Conservation (phyloP, 2,797 vertebrate genomes). For the Poecilia gillii region DNA sequence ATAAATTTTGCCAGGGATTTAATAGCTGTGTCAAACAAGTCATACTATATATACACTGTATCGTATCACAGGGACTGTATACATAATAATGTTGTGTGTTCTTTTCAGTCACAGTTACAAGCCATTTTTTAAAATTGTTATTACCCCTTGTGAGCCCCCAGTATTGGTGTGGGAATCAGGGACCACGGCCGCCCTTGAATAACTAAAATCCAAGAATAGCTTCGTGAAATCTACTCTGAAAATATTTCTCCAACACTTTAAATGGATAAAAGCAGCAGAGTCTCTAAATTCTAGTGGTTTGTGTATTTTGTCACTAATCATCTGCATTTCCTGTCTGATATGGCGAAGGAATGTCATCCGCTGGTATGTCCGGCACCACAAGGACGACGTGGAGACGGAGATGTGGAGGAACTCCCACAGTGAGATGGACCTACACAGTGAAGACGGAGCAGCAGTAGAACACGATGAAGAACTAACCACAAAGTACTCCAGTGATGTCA, state of each 20-base stretch:
- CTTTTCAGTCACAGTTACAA: neutral
- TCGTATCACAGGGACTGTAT: too few relatives aligned
- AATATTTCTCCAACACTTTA: neutral
- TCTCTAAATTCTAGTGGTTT: neutral
- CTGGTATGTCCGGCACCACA: slow-evolving; percentile 34
- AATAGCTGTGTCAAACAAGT: neutral
- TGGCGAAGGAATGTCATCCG: slow-evolving; percentile 39
- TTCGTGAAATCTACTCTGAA: neutral
- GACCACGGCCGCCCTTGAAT: neutral
- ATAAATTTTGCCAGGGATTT: too few relatives aligned
- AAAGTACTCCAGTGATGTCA: slow-evolving; percentile 62
- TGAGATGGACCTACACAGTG: slow-evolving; percentile 40
- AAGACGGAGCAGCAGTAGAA: slow-evolving; percentile 16
- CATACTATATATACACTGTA: too few relatives aligned
- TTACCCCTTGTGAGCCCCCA: too few relatives aligned
- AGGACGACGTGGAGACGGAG: slow-evolving; percentile 68
- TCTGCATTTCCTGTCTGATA: neutral
- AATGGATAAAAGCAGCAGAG: neutral
- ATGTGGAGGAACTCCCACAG: slow-evolving; percentile 67
- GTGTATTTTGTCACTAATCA: neutral
- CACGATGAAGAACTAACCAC: slow-evolving; percentile 39
- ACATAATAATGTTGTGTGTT: neutral
- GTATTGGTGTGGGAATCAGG: neutral
- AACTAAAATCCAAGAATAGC: neutral
- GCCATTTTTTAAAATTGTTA: neutral